Conservation (phyloP, 2,797 vertebrate species). For the Alosa sapidissima region DNA sequence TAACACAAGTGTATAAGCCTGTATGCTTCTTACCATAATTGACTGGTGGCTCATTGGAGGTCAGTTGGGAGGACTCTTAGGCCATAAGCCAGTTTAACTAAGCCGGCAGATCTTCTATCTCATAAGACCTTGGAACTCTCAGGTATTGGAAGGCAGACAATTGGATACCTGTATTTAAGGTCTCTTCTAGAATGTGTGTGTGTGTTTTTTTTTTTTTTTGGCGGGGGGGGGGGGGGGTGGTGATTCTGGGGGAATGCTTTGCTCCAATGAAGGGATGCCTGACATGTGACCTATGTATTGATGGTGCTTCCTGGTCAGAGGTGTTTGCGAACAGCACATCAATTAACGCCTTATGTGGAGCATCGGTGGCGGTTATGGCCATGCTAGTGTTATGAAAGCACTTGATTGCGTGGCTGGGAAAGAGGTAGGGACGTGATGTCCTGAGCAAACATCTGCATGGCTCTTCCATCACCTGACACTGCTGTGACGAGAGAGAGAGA, state of each 20-base stretch:
- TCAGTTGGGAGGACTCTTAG: slow-evolving; percentile 7
- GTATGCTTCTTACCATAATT: slow-evolving; percentile 9
- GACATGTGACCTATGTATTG: background rate
- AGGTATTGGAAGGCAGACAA: background rate
- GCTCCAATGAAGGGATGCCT: background rate
- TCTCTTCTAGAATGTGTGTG: background rate
- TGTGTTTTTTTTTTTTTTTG: no score
- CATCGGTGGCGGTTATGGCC: background rate
- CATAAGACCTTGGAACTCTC: slow-evolving; percentile 9
- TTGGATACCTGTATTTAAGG: background rate
- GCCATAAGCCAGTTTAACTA: slow-evolving; percentile 30
- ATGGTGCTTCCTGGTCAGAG: background rate
- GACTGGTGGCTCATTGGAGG: slow-evolving; percentile 7
- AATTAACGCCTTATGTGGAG: slow-evolving; percentile 1
- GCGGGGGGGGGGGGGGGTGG: no score
- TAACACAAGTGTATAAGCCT: background rate
- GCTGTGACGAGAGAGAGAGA: slow-evolving; percentile 31
- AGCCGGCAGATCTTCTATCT: slow-evolving; percentile 24
- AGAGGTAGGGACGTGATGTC: slow-evolving; percentile 21
- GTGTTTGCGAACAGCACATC: background rate
- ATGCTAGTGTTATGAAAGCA: slow-evolving; percentile 13
- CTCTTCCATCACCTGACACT: slow-evolving; percentile 20
- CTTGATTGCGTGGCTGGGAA: slow-evolving; percentile 5
- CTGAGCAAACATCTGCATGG: slow-evolving; percentile 21
- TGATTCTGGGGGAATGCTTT: background rate